phyloP scores from a whole-genome alignment of 2,888 invertebrate species.

The Caenorhabditis sp. region DNA sequence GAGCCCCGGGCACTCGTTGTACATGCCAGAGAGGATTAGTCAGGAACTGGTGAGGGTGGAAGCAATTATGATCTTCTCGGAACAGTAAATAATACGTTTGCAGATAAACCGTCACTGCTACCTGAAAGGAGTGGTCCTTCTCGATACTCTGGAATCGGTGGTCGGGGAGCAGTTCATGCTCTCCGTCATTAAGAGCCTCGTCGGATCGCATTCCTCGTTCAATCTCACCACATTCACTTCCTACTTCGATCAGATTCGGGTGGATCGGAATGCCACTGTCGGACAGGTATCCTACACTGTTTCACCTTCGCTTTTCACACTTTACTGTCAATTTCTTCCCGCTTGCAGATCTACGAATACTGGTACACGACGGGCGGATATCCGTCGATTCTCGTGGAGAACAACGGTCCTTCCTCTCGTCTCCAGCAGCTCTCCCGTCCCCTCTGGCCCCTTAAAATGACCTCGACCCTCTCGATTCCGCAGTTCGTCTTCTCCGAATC shows the following conservation, averaged over 20 bases:
- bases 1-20: slow-evolving; percentile 67
- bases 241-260: slow-evolving; percentile 58
- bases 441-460: slow-evolving; percentile 62
- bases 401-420: slow-evolving; percentile 50
- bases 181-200: slow-evolving; percentile 61
- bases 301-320: too few species aligned
- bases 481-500: slow-evolving; percentile 63
- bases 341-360: slow-evolving; percentile 63
- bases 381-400: slow-evolving; percentile 62
- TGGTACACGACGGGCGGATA: slow-evolving; percentile 67
- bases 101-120: slow-evolving; percentile 74
- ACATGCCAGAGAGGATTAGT: slow-evolving; percentile 61
- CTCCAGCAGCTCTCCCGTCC: slow-evolving; percentile 55
- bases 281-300: too few species aligned
- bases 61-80: background rate
- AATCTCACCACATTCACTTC: slow-evolving; percentile 63
- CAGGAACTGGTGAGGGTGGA: slow-evolving; percentile 55
- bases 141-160: slow-evolving; percentile 71
- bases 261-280: slow-evolving; percentile 62
- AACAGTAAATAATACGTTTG: slow-evolving; percentile 16
- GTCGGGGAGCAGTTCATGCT: slow-evolving; percentile 71
- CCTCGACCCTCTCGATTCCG: slow-evolving; percentile 54
- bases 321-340: background rate
- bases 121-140: slow-evolving; percentile 73
- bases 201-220: slow-evolving; percentile 51